phyloP scores from a whole-genome alignment of 2,888 invertebrate genomes.

The Aspidiotus destructor region DNA sequence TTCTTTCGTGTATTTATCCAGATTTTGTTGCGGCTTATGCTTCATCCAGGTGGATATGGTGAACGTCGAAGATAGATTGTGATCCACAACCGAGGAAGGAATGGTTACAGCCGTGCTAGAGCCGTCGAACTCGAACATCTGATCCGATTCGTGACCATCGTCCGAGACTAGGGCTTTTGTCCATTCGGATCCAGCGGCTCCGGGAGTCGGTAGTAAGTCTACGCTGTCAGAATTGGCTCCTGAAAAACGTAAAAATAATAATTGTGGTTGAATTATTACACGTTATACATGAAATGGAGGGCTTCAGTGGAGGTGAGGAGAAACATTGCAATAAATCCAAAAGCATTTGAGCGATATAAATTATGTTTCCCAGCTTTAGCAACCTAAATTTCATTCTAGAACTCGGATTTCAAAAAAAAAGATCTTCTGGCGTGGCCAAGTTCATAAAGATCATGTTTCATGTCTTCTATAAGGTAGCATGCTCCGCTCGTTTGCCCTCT shows the following conservation, averaged over 20 bases:
- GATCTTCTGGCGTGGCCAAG: no score
- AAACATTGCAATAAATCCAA: no score
- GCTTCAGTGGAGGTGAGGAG: no score
- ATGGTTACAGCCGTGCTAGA: constrained; percentile 75
- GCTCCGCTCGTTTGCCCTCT: no score
- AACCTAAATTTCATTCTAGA: no score
- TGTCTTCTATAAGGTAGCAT: no score
- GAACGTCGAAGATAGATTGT: constrained; percentile 70
- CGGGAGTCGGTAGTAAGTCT: constrained; percentile 65
- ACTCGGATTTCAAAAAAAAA: no score
- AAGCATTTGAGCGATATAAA: no score
- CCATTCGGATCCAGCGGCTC: constrained; percentile 50
- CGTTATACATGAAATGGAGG: no score
- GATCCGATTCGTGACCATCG: constrained; percentile 65
- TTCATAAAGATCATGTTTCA: no score
- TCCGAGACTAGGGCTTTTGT: constrained; percentile 52
- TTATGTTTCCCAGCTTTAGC: no score
- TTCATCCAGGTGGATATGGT: constrained; percentile 91
- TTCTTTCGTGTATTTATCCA: constrained; percentile 86
- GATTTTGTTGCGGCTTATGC: constrained; percentile 67
- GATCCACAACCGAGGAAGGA: constrained; percentile 64
- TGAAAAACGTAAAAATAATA: constrained; percentile 37
- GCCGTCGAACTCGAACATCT: constrained; percentile 94
- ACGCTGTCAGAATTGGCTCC: constrained; percentile 71
- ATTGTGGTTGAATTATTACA: no score